Evolutionary conservation across 2,797 vertebrate species (phyloP), one percentile per base, ranked within the genome.

Genomic region (Valencia hispanica): DNA sequence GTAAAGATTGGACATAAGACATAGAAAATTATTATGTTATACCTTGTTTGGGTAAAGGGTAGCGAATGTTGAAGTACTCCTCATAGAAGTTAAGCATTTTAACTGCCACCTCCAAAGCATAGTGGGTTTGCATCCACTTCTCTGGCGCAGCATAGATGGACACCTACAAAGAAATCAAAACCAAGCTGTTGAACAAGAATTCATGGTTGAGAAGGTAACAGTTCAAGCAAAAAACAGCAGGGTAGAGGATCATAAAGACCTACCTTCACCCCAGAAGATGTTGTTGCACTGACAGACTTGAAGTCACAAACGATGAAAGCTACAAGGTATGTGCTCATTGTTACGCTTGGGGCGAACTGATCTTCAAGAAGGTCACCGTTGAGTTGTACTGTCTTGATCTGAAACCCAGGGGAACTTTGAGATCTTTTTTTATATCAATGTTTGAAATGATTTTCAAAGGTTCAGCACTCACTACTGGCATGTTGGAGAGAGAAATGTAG

Each of bases 31-130:
- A 34, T 65, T 39, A 36, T 25, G 22, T 55, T 36, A 72, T 80
- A 95, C 95, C 95, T 86, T 96, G 88, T 89, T 97, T 97, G 61
- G 96, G 94, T 68, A 97, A 87, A 59, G 95, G 95, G 85, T 96
- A 97, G 43, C 50, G 89, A 73, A 96, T 96, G 87, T 95, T 94
- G 85, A 96, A 96, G 85, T 95, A 97, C 41, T 93, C 90, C 86
- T 96, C 95, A 71, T 96, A 96, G 90, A 96, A 96, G 77, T 96
- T 94, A 53, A 97, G 69, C 86, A 96, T 91, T 84, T 95, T 96
- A 79, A 96, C 78, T 72, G 94, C 95, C 61, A 92, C 92, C 82
- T 96, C 92, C 59, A 96, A 94, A 59, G 94, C 95, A 12, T 96
- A 96, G 85, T 93, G 91, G 5, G 92, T 96, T 87, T 96, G 95